Evolutionary conservation across 2,797 vertebrate genomes (phyloP).

Genomic region (Hylomyscus alleni): DNA sequence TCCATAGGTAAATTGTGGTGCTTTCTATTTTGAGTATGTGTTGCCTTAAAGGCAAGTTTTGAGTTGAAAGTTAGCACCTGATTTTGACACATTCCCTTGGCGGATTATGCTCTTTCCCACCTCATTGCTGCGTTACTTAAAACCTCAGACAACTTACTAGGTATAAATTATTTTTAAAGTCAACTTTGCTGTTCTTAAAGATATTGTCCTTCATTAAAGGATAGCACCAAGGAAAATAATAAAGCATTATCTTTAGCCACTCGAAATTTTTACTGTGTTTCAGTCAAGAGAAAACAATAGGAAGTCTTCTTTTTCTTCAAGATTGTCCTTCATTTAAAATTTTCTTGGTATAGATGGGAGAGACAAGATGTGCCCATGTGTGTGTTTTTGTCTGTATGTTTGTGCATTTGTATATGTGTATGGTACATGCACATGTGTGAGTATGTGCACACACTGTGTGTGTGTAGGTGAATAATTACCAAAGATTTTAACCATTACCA

Average conservation of each 20-base stretch:
- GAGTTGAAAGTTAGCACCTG: conserved; percentile 17
- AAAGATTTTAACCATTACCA: background rate
- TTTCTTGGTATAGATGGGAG: background rate
- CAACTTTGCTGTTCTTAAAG: background rate
- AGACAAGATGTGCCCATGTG: background rate
- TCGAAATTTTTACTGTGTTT: background rate
- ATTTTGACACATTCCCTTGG: background rate
- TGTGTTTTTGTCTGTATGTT: background rate
- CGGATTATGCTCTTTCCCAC: conserved; percentile 2
- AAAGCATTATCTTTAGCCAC: background rate
- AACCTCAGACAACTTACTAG: background rate
- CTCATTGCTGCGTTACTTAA: background rate
- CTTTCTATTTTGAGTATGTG: background rate
- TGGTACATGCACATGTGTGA: background rate
- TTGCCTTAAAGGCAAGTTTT: background rate
- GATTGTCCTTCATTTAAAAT: background rate
- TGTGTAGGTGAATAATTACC: background rate
- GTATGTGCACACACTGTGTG: background rate
- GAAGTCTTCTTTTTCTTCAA: conserved; percentile 1
- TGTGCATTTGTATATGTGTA: background rate
- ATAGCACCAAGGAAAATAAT: background rate
- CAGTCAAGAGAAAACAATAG: background rate
- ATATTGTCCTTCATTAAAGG: background rate
- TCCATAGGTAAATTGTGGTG: conserved; percentile 89
- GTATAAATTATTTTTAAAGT: background rate